A percentile compares a stretch with the other conserved stretches of the same genome.
These are phyloP conservation scores for Hofmannophila pseudospretella DNA, from an alignment of 2,888 invertebrate species.

Conservation along the genomic window DNA sequence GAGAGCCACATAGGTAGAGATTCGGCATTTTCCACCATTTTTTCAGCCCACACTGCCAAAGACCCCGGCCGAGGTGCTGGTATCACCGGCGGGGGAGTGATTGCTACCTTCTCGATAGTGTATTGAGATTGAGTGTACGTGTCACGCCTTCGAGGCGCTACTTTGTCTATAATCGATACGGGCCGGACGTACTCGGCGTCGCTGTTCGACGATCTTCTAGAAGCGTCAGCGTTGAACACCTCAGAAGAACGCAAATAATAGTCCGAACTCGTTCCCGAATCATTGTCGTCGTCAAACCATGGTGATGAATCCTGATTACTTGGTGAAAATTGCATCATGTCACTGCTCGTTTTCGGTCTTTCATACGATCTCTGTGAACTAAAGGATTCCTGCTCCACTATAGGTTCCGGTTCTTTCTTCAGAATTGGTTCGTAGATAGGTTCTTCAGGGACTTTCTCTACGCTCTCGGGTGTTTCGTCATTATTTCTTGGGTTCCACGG, in stretches of 20 bases:
- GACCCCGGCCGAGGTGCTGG: slow-evolving; percentile 60
- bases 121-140: slow-evolving; percentile 36
- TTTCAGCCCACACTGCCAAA: slow-evolving; percentile 65
- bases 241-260: slow-evolving; percentile 39
- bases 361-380: slow-evolving; percentile 17
- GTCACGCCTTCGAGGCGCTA: slow-evolving; percentile 47
- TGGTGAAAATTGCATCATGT: slow-evolving; percentile 62
- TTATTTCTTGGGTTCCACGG: slow-evolving; percentile 79
- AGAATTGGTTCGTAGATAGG: slow-evolving; percentile 44
- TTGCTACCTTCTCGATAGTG: slow-evolving; percentile 59
- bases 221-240: slow-evolving; percentile 18
- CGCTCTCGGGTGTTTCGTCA: slow-evolving; percentile 14
- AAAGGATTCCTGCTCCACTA: slow-evolving; percentile 23
- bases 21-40: slow-evolving; percentile 76
- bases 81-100: slow-evolving; percentile 69
- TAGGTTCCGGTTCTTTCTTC: no score
- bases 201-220: slow-evolving; percentile 37
- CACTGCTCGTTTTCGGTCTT: slow-evolving; percentile 35
- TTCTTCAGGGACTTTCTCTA: slow-evolving; percentile 22
- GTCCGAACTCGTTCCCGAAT: slow-evolving; percentile 52
- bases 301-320: slow-evolving; percentile 31
- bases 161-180: slow-evolving; percentile 56
- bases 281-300: slow-evolving; percentile 41
- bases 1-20: slow-evolving; percentile 71
- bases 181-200: slow-evolving; percentile 60